Evolutionary conservation across 2,797 vertebrate genomes (phyloP).

Genomic region (Orientallactaga sibirica): DNA sequence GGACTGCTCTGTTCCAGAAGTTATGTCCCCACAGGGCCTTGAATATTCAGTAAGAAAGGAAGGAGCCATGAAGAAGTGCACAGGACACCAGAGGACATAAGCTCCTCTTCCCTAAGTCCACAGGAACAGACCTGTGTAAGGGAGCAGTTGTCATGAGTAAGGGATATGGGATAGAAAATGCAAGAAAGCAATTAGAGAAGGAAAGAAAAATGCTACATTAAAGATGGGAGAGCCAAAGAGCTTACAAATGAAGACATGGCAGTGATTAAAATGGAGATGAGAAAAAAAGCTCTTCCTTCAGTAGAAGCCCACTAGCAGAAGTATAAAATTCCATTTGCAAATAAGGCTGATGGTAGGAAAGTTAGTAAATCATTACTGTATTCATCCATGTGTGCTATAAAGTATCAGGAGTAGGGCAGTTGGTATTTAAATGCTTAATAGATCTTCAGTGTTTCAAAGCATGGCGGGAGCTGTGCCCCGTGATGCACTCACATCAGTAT

Average conservation of each 20-base stretch:
- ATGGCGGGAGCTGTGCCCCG: neutral
- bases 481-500: slow-evolving; percentile 66
- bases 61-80: neutral
- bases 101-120: neutral
- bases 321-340: neutral
- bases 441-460: slow-evolving; percentile 56
- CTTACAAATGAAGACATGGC: neutral
- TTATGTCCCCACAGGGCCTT: neutral
- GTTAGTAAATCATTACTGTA: slow-evolving; percentile 20
- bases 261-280: neutral
- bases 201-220: neutral
- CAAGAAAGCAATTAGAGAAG: slow-evolving; percentile 24
- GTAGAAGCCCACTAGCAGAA: slow-evolving; percentile 29
- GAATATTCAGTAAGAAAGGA: slow-evolving; percentile 17
- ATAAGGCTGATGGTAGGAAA: neutral
- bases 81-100: neutral
- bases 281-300: neutral
- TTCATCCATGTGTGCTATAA: slow-evolving; percentile 8
- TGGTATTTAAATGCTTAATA: slow-evolving; percentile 73
- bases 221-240: neutral
- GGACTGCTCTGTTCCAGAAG: neutral
- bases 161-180: neutral
- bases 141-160: neutral
- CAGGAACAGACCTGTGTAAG: neutral
- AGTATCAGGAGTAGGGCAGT: slow-evolving; percentile 36